Conservation (phyloP, 53 echinoderm and acorn worm species). For the Luidia sarsii region DNA sequence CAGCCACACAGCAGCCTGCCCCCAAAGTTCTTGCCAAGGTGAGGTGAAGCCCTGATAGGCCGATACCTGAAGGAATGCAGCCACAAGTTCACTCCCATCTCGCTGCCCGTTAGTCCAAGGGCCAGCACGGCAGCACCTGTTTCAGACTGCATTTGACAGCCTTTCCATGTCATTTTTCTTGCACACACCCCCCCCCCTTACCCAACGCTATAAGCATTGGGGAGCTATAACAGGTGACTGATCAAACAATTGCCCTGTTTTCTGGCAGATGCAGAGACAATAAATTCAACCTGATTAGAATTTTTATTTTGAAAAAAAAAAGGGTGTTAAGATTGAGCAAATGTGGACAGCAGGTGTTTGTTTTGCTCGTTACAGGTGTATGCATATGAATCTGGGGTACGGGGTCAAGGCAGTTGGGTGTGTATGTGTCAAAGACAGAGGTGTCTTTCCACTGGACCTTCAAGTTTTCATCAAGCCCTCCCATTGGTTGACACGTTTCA, state of each 20-base stretch:
- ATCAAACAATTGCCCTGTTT: slow-evolving; percentile 12
- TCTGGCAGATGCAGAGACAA: background rate
- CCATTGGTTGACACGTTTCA: slow-evolving; percentile 30
- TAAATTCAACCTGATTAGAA: slow-evolving; percentile 25
- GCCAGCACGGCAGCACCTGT: slow-evolving; percentile 29
- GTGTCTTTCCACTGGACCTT: background rate
- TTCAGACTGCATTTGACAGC: background rate
- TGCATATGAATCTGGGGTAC: background rate
- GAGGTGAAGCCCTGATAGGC: background rate
- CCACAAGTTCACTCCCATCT: slow-evolving; percentile 18
- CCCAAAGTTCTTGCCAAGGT: slow-evolving; percentile 14
- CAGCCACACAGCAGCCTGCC: no score
- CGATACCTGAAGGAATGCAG: slow-evolving; percentile 53
- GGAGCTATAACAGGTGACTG: background rate
- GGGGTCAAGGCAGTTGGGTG: background rate
- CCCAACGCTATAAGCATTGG: no score
- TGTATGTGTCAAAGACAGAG: no score
- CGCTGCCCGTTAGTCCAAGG: no score
- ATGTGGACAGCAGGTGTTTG: no score
- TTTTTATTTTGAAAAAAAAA: no score
- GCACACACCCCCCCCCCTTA: no score
- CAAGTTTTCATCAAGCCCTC: slow-evolving; percentile 11
- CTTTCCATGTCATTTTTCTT: no score
- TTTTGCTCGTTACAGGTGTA: no score
- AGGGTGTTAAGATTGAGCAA: no score